These are phyloP conservation scores for Actinopyga echinites DNA, from an alignment of 53 echinoderm and acorn worm species.

Conservation along the genomic window DNA sequence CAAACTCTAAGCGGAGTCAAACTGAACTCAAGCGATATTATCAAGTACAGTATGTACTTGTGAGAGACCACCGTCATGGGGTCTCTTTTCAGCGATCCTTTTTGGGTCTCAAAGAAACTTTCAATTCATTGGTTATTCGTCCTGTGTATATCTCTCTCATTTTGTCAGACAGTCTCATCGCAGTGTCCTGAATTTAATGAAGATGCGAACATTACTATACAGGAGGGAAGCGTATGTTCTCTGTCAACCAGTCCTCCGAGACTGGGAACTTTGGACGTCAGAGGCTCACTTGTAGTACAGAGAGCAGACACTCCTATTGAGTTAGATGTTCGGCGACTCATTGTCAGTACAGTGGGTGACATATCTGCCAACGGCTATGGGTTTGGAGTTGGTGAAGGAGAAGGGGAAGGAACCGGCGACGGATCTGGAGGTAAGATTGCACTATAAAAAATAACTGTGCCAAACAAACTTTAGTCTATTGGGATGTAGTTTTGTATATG, in stretches of 20 bases:
- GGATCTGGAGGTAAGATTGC: conserved; percentile 14
- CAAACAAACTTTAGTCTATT: no score
- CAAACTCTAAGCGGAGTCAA: no score
- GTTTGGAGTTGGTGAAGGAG: background rate
- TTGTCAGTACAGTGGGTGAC: background rate
- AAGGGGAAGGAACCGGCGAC: background rate
- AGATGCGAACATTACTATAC: background rate
- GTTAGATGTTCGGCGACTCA: background rate
- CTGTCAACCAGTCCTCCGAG: background rate
- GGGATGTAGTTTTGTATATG: no score
- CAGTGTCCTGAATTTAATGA: background rate
- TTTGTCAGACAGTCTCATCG: background rate
- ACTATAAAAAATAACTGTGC: no score
- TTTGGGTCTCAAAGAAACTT: no score
- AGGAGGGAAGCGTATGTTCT: background rate
- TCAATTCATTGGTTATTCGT: background rate
- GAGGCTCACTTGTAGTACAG: background rate
- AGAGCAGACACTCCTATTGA: background rate
- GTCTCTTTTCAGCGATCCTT: no score
- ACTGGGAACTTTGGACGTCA: background rate
- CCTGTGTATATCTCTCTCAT: background rate
- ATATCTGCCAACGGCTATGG: background rate
- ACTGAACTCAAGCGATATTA: no score
- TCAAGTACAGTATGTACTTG: no score
- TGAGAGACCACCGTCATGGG: no score